Evolutionary conservation across 2,797 vertebrate species (phyloP).

Genomic region (Octomys mimax): DNA sequence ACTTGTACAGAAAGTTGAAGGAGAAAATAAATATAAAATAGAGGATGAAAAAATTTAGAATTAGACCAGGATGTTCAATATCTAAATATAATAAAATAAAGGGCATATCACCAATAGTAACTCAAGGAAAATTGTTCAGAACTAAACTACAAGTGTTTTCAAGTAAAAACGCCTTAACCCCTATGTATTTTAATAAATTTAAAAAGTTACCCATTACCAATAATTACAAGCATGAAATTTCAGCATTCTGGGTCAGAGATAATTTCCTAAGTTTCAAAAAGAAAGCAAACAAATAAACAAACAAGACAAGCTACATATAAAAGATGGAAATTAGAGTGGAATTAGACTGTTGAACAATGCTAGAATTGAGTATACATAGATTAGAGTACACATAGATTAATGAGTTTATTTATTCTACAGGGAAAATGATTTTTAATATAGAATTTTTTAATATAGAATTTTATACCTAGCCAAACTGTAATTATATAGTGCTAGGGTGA

Average conservation of each 20-base stretch:
- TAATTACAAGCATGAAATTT: not conserved
- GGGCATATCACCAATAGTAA: slow-evolving; percentile 15
- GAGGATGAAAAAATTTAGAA: not conserved
- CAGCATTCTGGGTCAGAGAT: not conserved
- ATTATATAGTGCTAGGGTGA: not conserved
- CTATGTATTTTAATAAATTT: not conserved
- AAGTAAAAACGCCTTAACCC: not conserved
- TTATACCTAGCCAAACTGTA: slow-evolving; percentile 25
- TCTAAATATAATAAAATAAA: slow-evolving; percentile 11
- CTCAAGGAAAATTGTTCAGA: not conserved
- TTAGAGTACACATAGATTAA: not conserved
- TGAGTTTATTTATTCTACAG: slow-evolving; percentile 24
- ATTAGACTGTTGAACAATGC: not conserved
- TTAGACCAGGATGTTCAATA: not conserved
- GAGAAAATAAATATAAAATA: slow-evolving; percentile 1
- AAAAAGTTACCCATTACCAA: not conserved
- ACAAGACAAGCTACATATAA: not conserved
- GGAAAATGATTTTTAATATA: slow-evolving; percentile 22
- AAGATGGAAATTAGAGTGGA: slow-evolving; percentile 34
- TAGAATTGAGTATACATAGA: not conserved
- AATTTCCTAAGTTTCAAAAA: slow-evolving; percentile 14
- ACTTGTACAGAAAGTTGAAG: not conserved
- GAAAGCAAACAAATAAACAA: not conserved
- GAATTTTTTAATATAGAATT: slow-evolving; percentile 24
- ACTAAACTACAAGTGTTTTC: slow-evolving; percentile 4